A percentile compares a stretch with the other conserved stretches of the same genome.
phyloP scores from a whole-genome alignment of 2,888 invertebrate genomes.

The Tenodera sinensis region DNA sequence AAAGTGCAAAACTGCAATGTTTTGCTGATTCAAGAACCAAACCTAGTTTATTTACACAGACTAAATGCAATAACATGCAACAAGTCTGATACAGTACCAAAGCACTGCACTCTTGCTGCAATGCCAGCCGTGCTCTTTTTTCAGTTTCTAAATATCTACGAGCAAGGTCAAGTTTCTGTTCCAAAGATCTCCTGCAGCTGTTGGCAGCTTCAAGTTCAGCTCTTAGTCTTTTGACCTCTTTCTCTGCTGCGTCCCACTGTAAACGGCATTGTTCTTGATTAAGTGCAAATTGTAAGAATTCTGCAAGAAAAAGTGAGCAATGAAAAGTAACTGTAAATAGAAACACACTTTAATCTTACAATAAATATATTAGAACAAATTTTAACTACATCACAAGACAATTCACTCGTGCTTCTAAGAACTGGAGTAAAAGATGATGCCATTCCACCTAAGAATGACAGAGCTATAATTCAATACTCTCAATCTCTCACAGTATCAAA shows the following conservation, averaged over 20 bases:
- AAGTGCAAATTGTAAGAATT: constrained; percentile 69
- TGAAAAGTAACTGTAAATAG: background rate
- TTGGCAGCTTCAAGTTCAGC: constrained; percentile 66
- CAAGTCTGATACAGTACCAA: constrained; percentile 42
- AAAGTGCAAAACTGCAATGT: too few relatives aligned
- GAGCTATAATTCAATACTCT: too few relatives aligned
- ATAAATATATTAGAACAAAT: too few relatives aligned
- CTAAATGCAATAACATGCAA: constrained; percentile 24
- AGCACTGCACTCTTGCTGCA: constrained; percentile 68
- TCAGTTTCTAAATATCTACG: constrained; percentile 77
- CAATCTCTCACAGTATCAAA: too few relatives aligned
- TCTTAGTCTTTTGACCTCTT: constrained; percentile 70
- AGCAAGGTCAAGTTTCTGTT: constrained; percentile 77
- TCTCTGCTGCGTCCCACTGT: constrained; percentile 65
- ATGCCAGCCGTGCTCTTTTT: constrained; percentile 63
- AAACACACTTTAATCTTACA: background rate
- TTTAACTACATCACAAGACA: too few relatives aligned
- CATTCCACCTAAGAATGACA: too few relatives aligned
- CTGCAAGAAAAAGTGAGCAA: constrained; percentile 44
- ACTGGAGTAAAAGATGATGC: too few relatives aligned
- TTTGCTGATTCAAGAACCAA: too few relatives aligned
- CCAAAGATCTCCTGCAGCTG: constrained; percentile 68
- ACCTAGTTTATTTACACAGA: too few relatives aligned
- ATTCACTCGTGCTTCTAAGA: too few relatives aligned
- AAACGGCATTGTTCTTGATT: constrained; percentile 67